phyloP scores from a whole-genome alignment of 1,140 invertebrate genomes.

The Musca vetustissima region DNA sequence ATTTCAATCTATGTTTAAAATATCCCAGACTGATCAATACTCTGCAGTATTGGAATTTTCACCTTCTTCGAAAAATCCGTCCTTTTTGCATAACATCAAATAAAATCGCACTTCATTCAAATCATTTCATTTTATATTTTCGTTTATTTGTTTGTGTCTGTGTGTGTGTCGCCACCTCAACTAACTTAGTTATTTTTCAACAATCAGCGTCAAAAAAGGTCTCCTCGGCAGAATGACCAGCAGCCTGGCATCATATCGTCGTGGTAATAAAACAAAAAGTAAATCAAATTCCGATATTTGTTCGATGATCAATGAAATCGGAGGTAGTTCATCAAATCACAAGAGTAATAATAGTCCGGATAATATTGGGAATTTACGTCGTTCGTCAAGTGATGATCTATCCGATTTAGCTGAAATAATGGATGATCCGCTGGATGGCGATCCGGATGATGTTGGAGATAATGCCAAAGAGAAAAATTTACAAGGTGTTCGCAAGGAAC shows the following conservation, averaged over 20 bases:
- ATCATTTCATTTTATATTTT: too few species aligned
- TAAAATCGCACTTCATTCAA: too few species aligned
- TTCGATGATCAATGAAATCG: slow-evolving; percentile 43
- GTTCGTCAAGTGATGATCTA: slow-evolving; percentile 29
- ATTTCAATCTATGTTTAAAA: too few species aligned
- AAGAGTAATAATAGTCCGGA: too few species aligned
- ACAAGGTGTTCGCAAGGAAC: slow-evolving; percentile 48
- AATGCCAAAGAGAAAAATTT: slow-evolving; percentile 34
- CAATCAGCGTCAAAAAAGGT: slow-evolving; percentile 52
- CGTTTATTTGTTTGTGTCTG: too few species aligned
- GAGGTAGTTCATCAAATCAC: not conserved
- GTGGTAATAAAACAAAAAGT: slow-evolving; percentile 51
- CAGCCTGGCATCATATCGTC: slow-evolving; percentile 52
- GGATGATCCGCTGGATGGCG: slow-evolving; percentile 34
- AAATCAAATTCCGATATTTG: slow-evolving; percentile 54
- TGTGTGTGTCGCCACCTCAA: too few species aligned
- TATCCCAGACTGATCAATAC: too few species aligned
- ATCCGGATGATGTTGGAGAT: slow-evolving; percentile 36
- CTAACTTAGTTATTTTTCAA: slow-evolving; percentile 47
- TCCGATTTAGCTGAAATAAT: slow-evolving; percentile 37
- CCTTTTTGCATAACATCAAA: too few species aligned
- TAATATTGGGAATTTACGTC: slow-evolving; percentile 16
- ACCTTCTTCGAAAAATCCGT: too few species aligned
- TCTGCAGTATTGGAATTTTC: too few species aligned
- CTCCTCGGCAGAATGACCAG: slow-evolving; percentile 53